These are phyloP conservation scores for Zaprionus ghesquierei DNA, from an alignment of 1,140 invertebrate species.

Conservation along the genomic window DNA sequence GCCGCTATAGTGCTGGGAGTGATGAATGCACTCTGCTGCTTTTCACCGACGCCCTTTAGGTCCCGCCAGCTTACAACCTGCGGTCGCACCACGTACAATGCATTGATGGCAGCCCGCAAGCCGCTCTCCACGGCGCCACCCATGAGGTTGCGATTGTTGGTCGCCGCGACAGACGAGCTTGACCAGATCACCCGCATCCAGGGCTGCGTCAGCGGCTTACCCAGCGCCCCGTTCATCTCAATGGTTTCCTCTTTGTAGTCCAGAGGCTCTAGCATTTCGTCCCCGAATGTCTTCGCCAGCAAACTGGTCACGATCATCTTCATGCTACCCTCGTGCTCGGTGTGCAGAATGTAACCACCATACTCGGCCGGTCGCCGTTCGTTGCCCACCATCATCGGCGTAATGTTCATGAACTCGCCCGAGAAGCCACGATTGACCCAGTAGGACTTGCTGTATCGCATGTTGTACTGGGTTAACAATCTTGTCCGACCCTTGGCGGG, in stretches of 20 bases:
- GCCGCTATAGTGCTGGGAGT: not conserved
- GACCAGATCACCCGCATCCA: constrained; percentile 74
- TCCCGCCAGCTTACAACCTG: constrained; percentile 72
- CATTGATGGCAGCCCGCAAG: constrained; percentile 66
- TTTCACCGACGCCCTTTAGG: constrained; percentile 47
- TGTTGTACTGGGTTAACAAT: constrained; percentile 52
- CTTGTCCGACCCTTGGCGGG: not conserved
- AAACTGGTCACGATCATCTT: constrained; percentile 34
- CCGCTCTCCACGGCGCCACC: constrained; percentile 78
- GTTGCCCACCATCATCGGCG: constrained; percentile 57
- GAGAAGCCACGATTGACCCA: constrained; percentile 62
- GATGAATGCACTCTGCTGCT: not conserved
- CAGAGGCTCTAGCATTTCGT: constrained; percentile 54
- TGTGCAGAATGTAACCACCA: constrained; percentile 57
- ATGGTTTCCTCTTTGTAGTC: constrained; percentile 38
- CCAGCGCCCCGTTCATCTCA: constrained; percentile 21
- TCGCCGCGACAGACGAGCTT: constrained; percentile 60
- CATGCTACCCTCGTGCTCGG: constrained; percentile 23
- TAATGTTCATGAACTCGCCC: constrained; percentile 50
- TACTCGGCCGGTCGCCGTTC: constrained; percentile 23
- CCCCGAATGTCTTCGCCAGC: constrained; percentile 48
- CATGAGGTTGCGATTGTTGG: constrained; percentile 66
- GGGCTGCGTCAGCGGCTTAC: constrained; percentile 51
- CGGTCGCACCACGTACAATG: constrained; percentile 63
- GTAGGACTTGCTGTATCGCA: constrained; percentile 50